These are phyloP conservation scores for Pristionchus maxplancki DNA, from an alignment of 2,888 invertebrate genomes.

Conservation along the genomic window DNA sequence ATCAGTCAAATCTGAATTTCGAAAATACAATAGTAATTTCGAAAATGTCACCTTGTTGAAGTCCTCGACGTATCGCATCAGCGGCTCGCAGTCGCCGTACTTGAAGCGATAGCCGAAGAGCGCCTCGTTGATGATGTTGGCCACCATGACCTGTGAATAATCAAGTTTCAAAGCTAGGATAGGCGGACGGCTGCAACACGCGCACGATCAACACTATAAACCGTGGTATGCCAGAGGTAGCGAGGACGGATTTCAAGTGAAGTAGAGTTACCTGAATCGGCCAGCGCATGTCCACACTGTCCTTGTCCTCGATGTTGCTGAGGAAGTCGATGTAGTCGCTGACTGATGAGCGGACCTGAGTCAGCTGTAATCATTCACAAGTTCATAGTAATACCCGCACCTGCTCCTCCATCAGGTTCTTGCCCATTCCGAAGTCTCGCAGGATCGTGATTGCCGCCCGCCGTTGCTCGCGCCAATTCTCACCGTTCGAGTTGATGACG, in stretches of 20 bases:
- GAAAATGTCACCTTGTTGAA: conserved; percentile 18
- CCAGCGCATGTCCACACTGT: neutral
- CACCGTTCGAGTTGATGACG: neutral
- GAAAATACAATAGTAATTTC: no score
- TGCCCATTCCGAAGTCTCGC: neutral
- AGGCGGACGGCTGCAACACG: no score
- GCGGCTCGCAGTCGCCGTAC: neutral
- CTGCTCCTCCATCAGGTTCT: neutral
- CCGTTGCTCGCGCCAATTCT: neutral
- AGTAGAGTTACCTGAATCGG: neutral
- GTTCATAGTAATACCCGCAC: no score
- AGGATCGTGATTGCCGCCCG: neutral
- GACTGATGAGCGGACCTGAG: neutral
- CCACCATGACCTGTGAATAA: neutral
- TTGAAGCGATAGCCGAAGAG: conserved; percentile 16
- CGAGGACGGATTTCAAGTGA: no score
- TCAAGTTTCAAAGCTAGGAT: no score
- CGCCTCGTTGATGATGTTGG: conserved; percentile 12
- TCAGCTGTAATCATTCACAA: no score
- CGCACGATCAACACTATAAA: no score
- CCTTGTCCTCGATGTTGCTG: neutral
- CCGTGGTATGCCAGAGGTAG: no score
- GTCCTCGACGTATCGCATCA: neutral
- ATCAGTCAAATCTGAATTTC: no score
- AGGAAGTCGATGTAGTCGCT: neutral